Base-by-base conservation (phyloP, 2,888 invertebrate genomes). In the Catonia carolina region DNA sequence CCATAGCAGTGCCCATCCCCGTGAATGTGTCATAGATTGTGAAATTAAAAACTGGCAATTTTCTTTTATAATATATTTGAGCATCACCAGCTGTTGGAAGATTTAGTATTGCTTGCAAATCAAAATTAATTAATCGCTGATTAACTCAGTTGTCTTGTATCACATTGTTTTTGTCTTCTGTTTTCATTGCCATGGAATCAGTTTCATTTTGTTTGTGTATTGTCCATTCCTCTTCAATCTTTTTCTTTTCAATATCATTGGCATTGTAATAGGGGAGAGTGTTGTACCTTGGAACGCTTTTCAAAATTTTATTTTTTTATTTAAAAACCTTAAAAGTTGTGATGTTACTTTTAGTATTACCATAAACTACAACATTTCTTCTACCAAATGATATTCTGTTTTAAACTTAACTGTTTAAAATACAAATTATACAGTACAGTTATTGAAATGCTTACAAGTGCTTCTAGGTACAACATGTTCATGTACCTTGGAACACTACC, bases 71-170 rank as follows among this genome's bases (percentile, higher is more conserved):
- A 47, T 54, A 54, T 12, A 54, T 54, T 50, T 41, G 41, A 7
- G 20, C 17, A 20, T 53, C 53, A 17, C 41, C 53, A 17, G 53
- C 53, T 18, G 14, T 37, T 22, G 45, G 54, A 48, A 55, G 41
- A 7, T 7, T 17, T 18, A 61, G 33, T 27, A 62, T 56, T 27
- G 55, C 60, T 53, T 62, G 56, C 22, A 61, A 15, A 50, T 62
- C 61, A 54, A 61, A 61, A 53, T 45, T 57, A 14, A 52, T 39
- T 23, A 50, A 45, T 41, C 54, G 23, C 10, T 47, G 37, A 49
- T 42, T 15, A 23, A 50, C 33, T 7, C 27, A 49, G 15, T 52
- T 35, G 17, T 27, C 22, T 23, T 33, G 14, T n/a, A 33, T 14
- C 15, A 15, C 37, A 37, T 37, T 37, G 37, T 37, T 15, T 37